Evolutionary conservation across 2,888 invertebrate species (phyloP).

Genomic region (Nemotelus pantherinus): DNA sequence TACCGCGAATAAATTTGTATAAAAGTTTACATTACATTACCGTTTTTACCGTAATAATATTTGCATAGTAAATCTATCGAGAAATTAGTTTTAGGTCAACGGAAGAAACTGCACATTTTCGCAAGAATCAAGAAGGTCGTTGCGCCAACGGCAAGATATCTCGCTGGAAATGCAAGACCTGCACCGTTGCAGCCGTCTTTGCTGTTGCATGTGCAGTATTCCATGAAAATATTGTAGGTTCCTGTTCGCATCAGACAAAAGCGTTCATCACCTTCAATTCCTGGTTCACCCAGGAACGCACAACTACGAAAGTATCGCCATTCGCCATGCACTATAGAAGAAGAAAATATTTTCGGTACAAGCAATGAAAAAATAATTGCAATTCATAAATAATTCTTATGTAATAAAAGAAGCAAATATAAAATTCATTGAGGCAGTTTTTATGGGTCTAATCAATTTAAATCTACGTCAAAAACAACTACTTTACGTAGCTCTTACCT

Average conservation of each 20-base stretch:
- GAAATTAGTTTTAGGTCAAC: too few species aligned
- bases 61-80: too few species aligned
- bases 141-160: too few species aligned
- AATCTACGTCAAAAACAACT: too few species aligned
- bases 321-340: conserved; percentile 78
- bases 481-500: conserved; percentile 67
- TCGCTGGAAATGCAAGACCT: conserved; percentile 59
- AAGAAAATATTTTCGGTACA: conserved; percentile 3
- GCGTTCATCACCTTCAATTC: conserved; percentile 88
- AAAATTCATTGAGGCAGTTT: too few species aligned
- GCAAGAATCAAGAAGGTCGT: too few species aligned
- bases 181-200: conserved; percentile 90
- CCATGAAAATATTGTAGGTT: conserved; percentile 92
- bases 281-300: conserved; percentile 90
- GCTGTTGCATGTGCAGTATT: conserved; percentile 91
- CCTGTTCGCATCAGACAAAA: conserved; percentile 91
- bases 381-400: background rate
- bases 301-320: conserved; percentile 91
- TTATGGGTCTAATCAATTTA: too few species aligned
- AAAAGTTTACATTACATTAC: too few species aligned
- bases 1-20: too few species aligned
- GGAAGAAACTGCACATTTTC: too few species aligned
- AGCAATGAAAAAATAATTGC: background rate
- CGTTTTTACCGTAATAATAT: too few species aligned
- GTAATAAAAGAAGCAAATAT: too few species aligned